phyloP scores from a whole-genome alignment of 2,797 vertebrate species.

The Xiphophorus birchmanni region DNA sequence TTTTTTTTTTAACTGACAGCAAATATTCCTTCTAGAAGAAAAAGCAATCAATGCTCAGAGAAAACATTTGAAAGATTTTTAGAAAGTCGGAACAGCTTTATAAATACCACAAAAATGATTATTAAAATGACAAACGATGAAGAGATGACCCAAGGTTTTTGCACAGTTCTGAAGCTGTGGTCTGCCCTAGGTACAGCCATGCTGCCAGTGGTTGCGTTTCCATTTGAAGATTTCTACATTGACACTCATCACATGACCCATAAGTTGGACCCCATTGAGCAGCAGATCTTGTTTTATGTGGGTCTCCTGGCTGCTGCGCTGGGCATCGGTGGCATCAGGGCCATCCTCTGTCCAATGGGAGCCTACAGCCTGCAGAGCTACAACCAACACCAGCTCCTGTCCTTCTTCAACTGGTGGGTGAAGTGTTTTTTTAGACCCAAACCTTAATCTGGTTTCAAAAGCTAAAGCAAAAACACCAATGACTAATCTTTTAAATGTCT shows the following conservation, averaged over 20 bases:
- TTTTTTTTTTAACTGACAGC: background rate
- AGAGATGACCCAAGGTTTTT: background rate
- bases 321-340: constrained; percentile 89
- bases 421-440: background rate
- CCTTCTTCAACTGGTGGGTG: constrained; percentile 93
- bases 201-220: constrained; percentile 89
- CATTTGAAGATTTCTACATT: constrained; percentile 89
- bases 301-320: constrained; percentile 86
- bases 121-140: background rate
- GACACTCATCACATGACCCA: constrained; percentile 83
- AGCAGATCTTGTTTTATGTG: constrained; percentile 85
- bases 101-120: background rate
- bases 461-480: background rate
- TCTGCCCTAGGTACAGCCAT: constrained; percentile 84
- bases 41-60: background rate
- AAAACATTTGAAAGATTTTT: background rate
- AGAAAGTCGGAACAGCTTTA: background rate
- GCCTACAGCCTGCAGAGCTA: constrained; percentile 83
- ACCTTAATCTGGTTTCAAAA: background rate
- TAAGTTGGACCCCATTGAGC: constrained; percentile 77
- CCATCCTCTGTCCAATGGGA: constrained; percentile 86
- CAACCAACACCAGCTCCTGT: constrained; percentile 82
- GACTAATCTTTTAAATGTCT: background rate
- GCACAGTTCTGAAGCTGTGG: background rate
- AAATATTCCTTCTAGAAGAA: background rate